Base-by-base conservation (phyloP, 1,140 invertebrate genomes). In the Ceratosolen solmsi region DNA sequence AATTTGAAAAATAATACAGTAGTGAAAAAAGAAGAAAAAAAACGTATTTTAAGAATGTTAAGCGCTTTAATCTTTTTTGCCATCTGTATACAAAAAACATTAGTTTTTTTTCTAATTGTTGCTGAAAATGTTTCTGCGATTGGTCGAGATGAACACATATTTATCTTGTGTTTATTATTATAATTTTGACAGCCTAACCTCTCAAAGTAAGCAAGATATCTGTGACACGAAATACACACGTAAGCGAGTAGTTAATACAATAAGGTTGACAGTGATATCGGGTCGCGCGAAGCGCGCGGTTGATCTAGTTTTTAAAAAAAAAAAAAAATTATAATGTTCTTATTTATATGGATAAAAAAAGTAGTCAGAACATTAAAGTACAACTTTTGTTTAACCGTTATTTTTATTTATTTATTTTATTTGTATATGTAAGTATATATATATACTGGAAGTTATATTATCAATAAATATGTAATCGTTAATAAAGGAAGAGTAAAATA, bases 401-500 rank as follows among this genome's bases (percentile, higher is more conserved):
- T 68, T 33, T 68, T 68, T n/a, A n/a, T 68, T 68, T 68, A 68
- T 68, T 68, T 68, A n/a, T 68, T 36, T 68, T 68, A 68, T n/a
- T 68, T 68, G 22, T 68, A 68, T 13, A 38, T 68, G 63, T 68
- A 68, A 68, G 63, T 68, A 68, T 68, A 13, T 46, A 7, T 46
- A 46, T n/a, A n/a, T n/a, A n/a, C n/a, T n/a, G n/a, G n/a, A n/a
- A n/a, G n/a, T n/a, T n/a, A n/a, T n/a, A n/a, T n/a, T n/a, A n/a
- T n/a, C n/a, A n/a, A n/a, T n/a, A n/a, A n/a, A n/a, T n/a, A n/a
- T n/a, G n/a, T n/a, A n/a, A n/a, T n/a, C n/a, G n/a, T n/a, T n/a
- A n/a, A n/a, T n/a, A n/a, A n/a, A n/a, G n/a, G n/a, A n/a, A n/a
- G n/a, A n/a, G n/a, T n/a, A n/a, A n/a, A n/a, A n/a, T n/a, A n/a